Evolutionary conservation across 2,888 invertebrate genomes (phyloP).

Genomic region (Tinea pellionella): DNA sequence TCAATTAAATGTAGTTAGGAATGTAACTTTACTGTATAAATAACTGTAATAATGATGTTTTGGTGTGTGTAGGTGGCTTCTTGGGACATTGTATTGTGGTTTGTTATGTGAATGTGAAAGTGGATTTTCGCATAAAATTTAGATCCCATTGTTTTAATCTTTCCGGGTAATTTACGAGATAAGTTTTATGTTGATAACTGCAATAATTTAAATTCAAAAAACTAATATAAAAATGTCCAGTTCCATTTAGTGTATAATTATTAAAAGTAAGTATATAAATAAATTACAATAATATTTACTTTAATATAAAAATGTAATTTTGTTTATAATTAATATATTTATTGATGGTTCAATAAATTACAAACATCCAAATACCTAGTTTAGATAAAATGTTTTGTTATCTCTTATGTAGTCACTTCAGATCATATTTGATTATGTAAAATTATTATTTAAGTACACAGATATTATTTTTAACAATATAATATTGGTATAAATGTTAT

Average conservation of each 20-base stretch:
- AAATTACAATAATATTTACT: background rate
- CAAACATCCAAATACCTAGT: too few species aligned
- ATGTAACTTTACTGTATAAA: background rate
- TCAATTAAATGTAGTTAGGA: background rate
- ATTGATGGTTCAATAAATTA: too few species aligned
- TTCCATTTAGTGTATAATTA: background rate
- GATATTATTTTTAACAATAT: background rate
- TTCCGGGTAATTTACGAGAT: constrained; percentile 54
- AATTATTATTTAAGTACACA: background rate
- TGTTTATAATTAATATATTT: too few species aligned
- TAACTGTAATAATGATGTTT: background rate
- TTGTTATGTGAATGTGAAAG: constrained; percentile 56
- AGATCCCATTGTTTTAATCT: constrained; percentile 61
- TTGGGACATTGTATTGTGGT: constrained; percentile 30
- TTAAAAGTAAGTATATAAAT: background rate
- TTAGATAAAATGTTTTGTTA: background rate
- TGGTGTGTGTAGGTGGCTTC: constrained; percentile 55
- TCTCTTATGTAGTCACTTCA: background rate
- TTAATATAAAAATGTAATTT: too few species aligned
- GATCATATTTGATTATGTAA: background rate
- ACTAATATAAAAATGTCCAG: background rate
- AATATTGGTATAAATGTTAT: background rate
- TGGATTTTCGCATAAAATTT: constrained; percentile 64
- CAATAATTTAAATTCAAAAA: background rate
- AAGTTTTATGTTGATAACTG: constrained; percentile 19